Conservation (phyloP, 1,140 invertebrate genomes). For the Uloborus diversus region DNA sequence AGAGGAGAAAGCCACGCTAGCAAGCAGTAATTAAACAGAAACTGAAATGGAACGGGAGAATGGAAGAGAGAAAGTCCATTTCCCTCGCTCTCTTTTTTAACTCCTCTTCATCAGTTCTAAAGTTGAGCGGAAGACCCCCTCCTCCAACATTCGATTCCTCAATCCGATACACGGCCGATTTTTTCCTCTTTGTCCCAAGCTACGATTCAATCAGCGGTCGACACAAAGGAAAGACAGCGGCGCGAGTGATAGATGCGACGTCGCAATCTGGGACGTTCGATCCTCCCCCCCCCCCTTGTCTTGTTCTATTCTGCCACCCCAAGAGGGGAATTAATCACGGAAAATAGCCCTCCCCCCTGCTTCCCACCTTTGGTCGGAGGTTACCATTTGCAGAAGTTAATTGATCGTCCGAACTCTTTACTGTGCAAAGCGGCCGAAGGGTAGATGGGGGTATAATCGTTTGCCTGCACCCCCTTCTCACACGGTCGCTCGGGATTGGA, state of each 20-base stretch:
- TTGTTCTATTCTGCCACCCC: too few relatives aligned
- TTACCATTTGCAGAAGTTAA: conserved; percentile 30
- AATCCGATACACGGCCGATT: too few relatives aligned
- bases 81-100: background rate
- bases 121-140: background rate
- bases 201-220: conserved; percentile 3
- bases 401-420: conserved; percentile 12
- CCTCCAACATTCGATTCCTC: background rate
- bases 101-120: background rate
- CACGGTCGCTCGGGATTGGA: too few relatives aligned
- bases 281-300: conserved; percentile 1
- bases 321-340: background rate
- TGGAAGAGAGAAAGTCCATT: too few relatives aligned
- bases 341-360: background rate
- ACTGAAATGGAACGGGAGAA: too few relatives aligned
- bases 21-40: too few relatives aligned
- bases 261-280: conserved; percentile 20
- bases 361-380: background rate
- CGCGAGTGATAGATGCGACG: conserved; percentile 20
- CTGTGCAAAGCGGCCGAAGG: too few relatives aligned
- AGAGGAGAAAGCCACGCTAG: too few relatives aligned
- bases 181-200: background rate
- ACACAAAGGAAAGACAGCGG: conserved; percentile 1
- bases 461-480: too few relatives aligned
- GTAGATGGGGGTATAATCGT: too few relatives aligned